These are phyloP conservation scores for Drosophila takahashii DNA, from an alignment of 1,140 invertebrate genomes.

Conservation along the genomic window DNA sequence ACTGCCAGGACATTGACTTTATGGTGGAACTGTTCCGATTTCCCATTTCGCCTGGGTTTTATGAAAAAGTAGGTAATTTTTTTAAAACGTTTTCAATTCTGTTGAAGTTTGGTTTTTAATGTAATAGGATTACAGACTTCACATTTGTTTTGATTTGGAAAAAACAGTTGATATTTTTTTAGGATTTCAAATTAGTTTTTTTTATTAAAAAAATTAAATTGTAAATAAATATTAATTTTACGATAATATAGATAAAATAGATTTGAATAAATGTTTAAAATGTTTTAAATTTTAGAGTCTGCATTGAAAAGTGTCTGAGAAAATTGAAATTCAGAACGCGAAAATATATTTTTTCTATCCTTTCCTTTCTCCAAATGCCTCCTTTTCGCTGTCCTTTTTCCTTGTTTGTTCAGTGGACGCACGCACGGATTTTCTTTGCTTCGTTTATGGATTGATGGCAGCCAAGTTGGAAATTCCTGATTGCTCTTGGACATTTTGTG, in stretches of 20 bases:
- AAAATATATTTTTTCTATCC: conserved; percentile 10
- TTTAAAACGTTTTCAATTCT: background rate
- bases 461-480: conserved; percentile 55
- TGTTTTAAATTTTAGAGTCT: too few species aligned
- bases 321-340: background rate
- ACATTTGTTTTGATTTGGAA: too few species aligned
- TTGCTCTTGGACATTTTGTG: conserved; percentile 63
- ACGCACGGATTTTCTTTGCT: conserved; percentile 72
- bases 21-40: background rate
- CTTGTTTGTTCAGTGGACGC: conserved; percentile 66
- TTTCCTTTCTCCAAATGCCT: conserved; percentile 4
- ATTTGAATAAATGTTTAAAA: background rate
- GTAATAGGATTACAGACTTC: too few species aligned
- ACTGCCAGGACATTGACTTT: conserved; percentile 40
- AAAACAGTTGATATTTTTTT: too few species aligned
- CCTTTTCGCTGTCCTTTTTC: conserved; percentile 36
- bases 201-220: too few species aligned
- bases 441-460: conserved; percentile 73
- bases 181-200: too few species aligned
- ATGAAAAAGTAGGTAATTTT: background rate
- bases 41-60: background rate
- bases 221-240: too few species aligned
- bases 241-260: too few species aligned
- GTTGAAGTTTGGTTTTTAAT: too few species aligned
- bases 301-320: too few species aligned